Percentiles rank a stretch among this genome's conserved stretches.
phyloP scores from a whole-genome alignment of 2,888 invertebrate genomes.

The Podotricha telesiphe region DNA sequence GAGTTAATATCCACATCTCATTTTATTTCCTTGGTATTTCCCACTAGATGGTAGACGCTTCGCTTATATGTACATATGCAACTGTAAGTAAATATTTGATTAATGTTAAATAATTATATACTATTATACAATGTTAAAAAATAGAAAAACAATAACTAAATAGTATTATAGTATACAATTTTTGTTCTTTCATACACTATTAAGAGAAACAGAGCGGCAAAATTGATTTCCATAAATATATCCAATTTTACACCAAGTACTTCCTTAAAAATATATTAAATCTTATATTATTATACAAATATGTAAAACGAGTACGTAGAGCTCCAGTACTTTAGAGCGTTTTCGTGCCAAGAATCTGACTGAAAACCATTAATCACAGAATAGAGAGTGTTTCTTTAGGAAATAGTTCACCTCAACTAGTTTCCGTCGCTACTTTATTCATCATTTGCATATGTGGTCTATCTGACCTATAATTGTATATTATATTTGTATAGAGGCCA shows the following conservation, averaged over 20 bases:
- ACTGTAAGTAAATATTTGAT: neutral
- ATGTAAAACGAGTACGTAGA: constrained; percentile 12
- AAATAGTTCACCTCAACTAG: constrained; percentile 33
- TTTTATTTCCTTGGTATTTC: neutral
- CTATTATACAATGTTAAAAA: neutral
- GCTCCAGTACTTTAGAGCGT: constrained; percentile 32
- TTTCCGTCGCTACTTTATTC: constrained; percentile 40
- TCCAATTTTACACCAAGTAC: constrained; percentile 1
- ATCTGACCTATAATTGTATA: neutral
- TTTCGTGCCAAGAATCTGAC: constrained; percentile 51
- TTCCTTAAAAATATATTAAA: constrained; percentile 14
- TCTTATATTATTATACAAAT: constrained; percentile 21
- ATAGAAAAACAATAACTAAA: neutral
- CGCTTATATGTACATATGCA: neutral
- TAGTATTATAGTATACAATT: neutral
- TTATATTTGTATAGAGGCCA: no score
- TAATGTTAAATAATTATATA: neutral
- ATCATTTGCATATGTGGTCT: constrained; percentile 25
- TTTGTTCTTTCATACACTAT: neutral
- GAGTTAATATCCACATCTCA: neutral
- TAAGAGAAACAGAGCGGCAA: neutral
- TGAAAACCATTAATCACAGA: constrained; percentile 41
- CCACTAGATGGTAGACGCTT: neutral
- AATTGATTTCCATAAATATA: neutral
- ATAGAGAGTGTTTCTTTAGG: constrained; percentile 41